Conservation (phyloP, 2,113 vertebrate species). For the Cochlearius cochlearius region DNA sequence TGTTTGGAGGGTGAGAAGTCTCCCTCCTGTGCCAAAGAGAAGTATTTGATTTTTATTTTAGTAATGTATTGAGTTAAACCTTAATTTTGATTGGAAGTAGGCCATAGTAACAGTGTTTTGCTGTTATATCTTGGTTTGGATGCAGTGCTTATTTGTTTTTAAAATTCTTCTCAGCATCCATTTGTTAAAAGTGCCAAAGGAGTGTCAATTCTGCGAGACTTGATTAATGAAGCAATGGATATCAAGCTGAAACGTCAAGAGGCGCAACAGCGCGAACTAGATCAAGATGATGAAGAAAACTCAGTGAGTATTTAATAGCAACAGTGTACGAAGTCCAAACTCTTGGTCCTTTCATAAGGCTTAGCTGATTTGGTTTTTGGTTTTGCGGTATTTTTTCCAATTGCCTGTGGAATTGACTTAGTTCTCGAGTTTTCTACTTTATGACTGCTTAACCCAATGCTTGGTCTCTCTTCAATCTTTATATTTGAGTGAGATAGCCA, state of each 20-base stretch:
- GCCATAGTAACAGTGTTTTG: background rate
- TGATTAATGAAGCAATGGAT: conserved; percentile 93
- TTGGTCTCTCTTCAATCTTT: background rate
- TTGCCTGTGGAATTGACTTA: background rate
- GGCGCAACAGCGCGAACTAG: conserved; percentile 84
- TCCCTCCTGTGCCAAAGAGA: background rate
- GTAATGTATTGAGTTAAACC: background rate
- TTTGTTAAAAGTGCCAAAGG: conserved; percentile 91
- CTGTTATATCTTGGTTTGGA: background rate
- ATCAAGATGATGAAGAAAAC: conserved; percentile 89
- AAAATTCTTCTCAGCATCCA: conserved; percentile 75
- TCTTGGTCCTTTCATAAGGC: background rate
- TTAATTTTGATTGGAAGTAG: background rate
- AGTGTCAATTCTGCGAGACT: conserved; percentile 80
- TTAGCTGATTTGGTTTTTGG: background rate
- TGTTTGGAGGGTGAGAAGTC: background rate
- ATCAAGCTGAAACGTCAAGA: conserved; percentile 89
- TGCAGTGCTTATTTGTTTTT: background rate
- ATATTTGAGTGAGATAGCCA: background rate
- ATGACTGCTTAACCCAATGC: background rate
- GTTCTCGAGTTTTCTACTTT: background rate
- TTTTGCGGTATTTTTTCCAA: background rate
- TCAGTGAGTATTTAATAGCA: conserved; percentile 77
- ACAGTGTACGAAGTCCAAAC: background rate
- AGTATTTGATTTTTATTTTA: background rate